Evolutionary conservation across 2,888 invertebrate species (phyloP), one percentile per base, ranked within the genome.

Genomic region (Drosophila falleni): DNA sequence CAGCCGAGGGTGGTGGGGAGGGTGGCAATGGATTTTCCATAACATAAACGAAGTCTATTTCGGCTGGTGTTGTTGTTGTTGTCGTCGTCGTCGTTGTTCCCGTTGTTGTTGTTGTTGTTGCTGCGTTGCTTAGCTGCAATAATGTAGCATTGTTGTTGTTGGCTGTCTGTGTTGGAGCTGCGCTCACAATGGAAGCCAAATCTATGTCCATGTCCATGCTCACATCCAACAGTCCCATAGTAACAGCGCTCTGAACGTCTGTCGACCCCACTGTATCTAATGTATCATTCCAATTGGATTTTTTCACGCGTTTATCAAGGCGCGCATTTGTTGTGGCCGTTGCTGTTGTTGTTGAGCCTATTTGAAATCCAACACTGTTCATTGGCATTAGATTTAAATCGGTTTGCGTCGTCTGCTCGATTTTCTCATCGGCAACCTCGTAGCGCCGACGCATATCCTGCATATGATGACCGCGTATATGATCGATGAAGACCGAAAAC

Each of bases 401-500:
- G 13, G 86, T 85, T 58, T 85, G 88, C 15, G 87, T 77, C 47
- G 84, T 73, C 63, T 87, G 77, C 15, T 80, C 79, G 50, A 60
- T 61, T 63, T 71, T 78, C 47, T 74, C 81, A 9, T 63, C 76
- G 33, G 60, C 47, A 2, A 55, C 66, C 55, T 89, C 87, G 73
- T 90, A 91, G 15, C 89, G 82, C 39, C 76, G 75, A 2, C 81
- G 78, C 50, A 91, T 73, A 56, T 90, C 89, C 74, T 86, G 87
- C 44, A 83, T 72, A 49, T 91, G 91, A 50, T 89, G 82, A 19
- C 75, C 71, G 31, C 88, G 87, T 51, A 91, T 80, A 69, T 91
- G 91, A 62, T 89, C 81, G 58, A 88, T 71, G 61, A 91, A 91
- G 13, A 89, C 78, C 19, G 91, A 88, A 9, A 87, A 74, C 70